These are phyloP conservation scores for Pseudomyrmex concolor DNA, from an alignment of 1,140 invertebrate genomes.

Conservation along the genomic window DNA sequence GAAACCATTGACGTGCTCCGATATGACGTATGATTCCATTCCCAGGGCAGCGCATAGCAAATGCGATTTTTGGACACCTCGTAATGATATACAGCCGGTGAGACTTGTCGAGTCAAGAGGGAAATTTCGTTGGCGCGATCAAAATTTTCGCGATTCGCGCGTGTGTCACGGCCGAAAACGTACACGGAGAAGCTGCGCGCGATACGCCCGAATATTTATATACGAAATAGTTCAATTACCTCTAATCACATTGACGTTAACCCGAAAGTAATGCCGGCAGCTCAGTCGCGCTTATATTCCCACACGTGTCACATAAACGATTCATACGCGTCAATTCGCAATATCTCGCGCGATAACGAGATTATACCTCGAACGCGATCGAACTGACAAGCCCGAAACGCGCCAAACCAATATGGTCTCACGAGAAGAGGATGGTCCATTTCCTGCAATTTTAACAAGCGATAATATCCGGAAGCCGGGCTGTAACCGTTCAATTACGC, in stretches of 20 bases:
- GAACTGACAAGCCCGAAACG: constrained; percentile 30
- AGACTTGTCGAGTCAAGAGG: constrained; percentile 48
- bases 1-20: constrained; percentile 25
- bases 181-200: background rate
- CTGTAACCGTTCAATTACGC: constrained; percentile 26
- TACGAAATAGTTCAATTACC: constrained; percentile 55
- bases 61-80: constrained; percentile 31
- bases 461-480: constrained; percentile 31
- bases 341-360: constrained; percentile 29
- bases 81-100: constrained; percentile 41
- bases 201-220: constrained; percentile 46
- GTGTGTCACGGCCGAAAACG: background rate
- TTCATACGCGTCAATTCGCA: constrained; percentile 45
- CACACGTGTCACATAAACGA: constrained; percentile 34
- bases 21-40: constrained; percentile 39
- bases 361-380: constrained; percentile 5
- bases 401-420: constrained; percentile 1
- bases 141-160: constrained; percentile 37
- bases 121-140: constrained; percentile 39
- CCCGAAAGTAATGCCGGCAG: constrained; percentile 4
- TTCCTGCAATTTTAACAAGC: constrained; percentile 43
- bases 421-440: constrained; percentile 26
- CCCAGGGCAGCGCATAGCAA: constrained; percentile 7
- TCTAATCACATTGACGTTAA: constrained; percentile 33
- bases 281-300: constrained; percentile 35